Base-by-base conservation (phyloP, 2,113 vertebrate genomes). In the Gobiocypris rarus region DNA sequence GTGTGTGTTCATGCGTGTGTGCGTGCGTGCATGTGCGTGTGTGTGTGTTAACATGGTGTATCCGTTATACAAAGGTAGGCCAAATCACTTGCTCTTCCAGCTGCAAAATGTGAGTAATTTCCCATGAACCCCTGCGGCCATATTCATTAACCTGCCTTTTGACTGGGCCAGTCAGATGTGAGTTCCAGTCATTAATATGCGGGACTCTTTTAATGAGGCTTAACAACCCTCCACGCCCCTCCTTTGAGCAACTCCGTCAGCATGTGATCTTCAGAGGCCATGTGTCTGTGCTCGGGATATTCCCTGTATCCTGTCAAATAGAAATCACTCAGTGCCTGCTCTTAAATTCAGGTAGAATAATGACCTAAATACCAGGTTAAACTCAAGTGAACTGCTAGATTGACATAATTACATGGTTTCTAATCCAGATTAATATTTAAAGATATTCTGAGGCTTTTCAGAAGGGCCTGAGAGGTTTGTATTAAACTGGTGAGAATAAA, bases 161-260 rank as follows among this genome's bases (percentile, higher is more conserved):
- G 86, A 88, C 77, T 85, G 83, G 87, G 86, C 88, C 87, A 86
- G 83, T 87, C 76, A 67, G 86, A 86, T 88, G 24, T 86, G 75
- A 67, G 81, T 83, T 86, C 52, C 50, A 73, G 67, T 84, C 84
- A 90, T 89, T 89, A 90, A 86, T 88, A 87, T 87, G 87, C 85
- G 84, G 84, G 87, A 86, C 80, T 81, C 59, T 86, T 77, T 87
- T 90, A 90, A 90, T 90, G 89, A 90, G 87, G 87, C 88, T 89
- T 84, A 88, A 86, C 89, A 86, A 86, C 88, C 85, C 84, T 81
- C 81, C 77, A 81, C 63, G 81, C 87, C 84, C 73, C 69, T 89
- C 83, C 75, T 86, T 75, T 86, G 58, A 82, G 83, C 83, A 54
- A 43, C 82, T 65, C n/a, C 5, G 65, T 54, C 52, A 54, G 77